Evolutionary conservation across 1,140 invertebrate species (phyloP).

Genomic region (Trichogramma pretiosum): DNA sequence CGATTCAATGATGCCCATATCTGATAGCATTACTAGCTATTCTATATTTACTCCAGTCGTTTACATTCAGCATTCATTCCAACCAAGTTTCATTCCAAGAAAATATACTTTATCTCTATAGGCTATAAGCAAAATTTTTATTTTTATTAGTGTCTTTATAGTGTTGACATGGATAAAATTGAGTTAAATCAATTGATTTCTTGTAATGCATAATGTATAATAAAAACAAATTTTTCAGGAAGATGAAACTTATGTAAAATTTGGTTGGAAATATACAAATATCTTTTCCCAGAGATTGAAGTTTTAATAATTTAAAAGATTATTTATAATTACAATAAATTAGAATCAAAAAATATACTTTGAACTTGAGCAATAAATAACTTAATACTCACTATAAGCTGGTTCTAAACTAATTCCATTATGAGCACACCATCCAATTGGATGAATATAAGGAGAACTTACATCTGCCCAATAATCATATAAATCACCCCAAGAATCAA

Average conservation of each 20-base stretch:
- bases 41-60: conserved; percentile 78
- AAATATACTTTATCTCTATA: conserved; percentile 67
- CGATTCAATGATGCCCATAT: conserved; percentile 73
- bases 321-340: too few species aligned
- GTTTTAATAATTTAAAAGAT: too few species aligned
- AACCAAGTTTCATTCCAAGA: conserved; percentile 69
- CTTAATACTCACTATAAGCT: conserved; percentile 70
- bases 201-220: too few species aligned
- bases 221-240: too few species aligned
- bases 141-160: too few species aligned
- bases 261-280: too few species aligned
- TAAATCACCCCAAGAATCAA: conserved; percentile 82
- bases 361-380: background rate
- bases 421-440: conserved; percentile 80
- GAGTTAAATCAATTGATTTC: too few species aligned
- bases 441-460: conserved; percentile 83
- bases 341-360: too few species aligned
- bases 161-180: too few species aligned
- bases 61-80: conserved; percentile 51
- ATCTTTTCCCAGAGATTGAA: too few species aligned
- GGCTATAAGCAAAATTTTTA: conserved; percentile 48
- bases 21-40: conserved; percentile 76
- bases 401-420: conserved; percentile 79
- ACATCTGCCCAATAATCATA: conserved; percentile 87
- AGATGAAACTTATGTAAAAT: too few species aligned